These are phyloP conservation scores for Exaiptasia diaphana DNA, from an alignment of 64 coral and sea anemone species.

Conservation along the genomic window DNA sequence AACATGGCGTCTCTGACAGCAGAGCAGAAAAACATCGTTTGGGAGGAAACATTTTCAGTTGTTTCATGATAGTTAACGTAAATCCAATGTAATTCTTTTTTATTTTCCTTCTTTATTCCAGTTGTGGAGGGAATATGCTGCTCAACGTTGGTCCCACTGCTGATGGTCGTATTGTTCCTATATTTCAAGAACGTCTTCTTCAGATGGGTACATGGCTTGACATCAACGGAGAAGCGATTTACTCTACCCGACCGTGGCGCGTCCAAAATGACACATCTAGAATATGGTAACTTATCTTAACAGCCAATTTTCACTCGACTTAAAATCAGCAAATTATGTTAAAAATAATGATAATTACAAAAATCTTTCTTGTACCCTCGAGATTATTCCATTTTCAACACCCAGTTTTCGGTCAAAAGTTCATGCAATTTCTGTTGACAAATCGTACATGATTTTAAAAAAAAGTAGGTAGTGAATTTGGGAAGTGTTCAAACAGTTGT, in stretches of 20 bases:
- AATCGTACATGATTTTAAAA: too few species aligned
- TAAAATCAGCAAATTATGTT: too few species aligned
- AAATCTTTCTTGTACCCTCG: too few species aligned
- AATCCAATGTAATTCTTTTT: neutral
- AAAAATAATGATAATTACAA: neutral
- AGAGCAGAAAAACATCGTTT: too few species aligned
- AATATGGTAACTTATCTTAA: constrained; percentile 37
- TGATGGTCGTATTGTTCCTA: constrained; percentile 30
- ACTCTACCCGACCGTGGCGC: constrained; percentile 18
- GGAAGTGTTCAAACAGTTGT: too few species aligned
- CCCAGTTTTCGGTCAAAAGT: too few species aligned
- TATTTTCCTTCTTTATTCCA: neutral
- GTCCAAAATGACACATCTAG: constrained; percentile 25
- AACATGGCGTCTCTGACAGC: too few species aligned
- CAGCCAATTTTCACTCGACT: too few species aligned
- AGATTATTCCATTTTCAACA: too few species aligned
- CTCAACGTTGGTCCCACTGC: constrained; percentile 37
- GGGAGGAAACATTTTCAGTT: too few species aligned
- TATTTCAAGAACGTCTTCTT: constrained; percentile 36
- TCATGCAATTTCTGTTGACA: too few species aligned
- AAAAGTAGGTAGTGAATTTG: too few species aligned
- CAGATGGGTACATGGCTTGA: constrained; percentile 39
- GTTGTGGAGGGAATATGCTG: constrained; percentile 48
- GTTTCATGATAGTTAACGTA: neutral
- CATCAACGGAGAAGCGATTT: constrained; percentile 44